Evolutionary conservation across 2,888 invertebrate species (phyloP).

Genomic region (Caenorhabditis sp.): DNA sequence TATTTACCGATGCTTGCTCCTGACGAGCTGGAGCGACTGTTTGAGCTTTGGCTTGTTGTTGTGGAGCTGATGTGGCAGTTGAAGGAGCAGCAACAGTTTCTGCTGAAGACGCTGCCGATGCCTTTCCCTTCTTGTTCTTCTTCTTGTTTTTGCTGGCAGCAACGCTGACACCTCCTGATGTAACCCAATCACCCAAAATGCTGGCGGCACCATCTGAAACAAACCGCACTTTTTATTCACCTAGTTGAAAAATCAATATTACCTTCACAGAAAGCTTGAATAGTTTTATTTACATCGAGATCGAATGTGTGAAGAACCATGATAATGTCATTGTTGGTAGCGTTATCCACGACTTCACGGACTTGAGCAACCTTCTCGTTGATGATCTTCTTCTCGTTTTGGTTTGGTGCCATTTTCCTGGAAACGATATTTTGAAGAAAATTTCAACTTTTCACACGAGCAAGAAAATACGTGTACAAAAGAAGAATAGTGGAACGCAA

Average conservation of each 20-base stretch:
- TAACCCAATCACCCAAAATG: constrained; percentile 67
- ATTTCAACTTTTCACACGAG: background rate
- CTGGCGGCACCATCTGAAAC: constrained; percentile 57
- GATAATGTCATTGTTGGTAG: constrained; percentile 72
- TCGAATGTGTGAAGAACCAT: constrained; percentile 73
- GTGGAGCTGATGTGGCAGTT: constrained; percentile 1
- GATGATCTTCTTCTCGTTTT: constrained; percentile 62
- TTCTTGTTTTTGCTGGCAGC: constrained; percentile 49
- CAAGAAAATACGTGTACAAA: background rate
- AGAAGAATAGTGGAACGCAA: constrained; percentile 15
- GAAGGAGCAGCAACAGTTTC: constrained; percentile 19
- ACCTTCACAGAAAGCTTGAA: constrained; percentile 74
- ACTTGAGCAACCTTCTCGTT: constrained; percentile 69
- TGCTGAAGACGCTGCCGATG: constrained; percentile 9
- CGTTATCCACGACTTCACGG: constrained; percentile 71
- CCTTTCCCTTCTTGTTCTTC: constrained; percentile 58
- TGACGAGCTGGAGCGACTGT: constrained; percentile 32
- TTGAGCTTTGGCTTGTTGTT: constrained; percentile 11
- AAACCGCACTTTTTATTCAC: too few relatives aligned
- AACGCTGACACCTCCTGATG: constrained; percentile 38
- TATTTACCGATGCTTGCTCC: constrained; percentile 33
- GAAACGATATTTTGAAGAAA: background rate
- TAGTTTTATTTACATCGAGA: constrained; percentile 72
- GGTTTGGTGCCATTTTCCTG: constrained; percentile 49
- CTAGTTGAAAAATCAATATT: too few relatives aligned